Conservation (phyloP, 1,140 invertebrate genomes). For the Apis laboriosa region DNA sequence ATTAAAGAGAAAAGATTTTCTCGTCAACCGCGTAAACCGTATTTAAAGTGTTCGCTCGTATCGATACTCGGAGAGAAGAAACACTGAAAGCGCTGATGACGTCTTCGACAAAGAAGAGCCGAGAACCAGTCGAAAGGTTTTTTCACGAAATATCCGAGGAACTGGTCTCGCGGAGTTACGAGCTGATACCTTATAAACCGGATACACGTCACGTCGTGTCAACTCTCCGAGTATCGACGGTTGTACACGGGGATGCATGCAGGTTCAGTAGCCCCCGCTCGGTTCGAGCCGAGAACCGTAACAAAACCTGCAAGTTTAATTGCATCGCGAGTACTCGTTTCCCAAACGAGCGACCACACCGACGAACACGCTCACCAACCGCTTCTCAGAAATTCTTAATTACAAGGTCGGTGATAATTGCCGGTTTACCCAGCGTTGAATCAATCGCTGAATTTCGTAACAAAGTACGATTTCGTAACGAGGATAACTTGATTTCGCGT, state of each 20-base stretch:
- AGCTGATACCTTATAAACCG: constrained; percentile 54
- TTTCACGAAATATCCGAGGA: constrained; percentile 66
- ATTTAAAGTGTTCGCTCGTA: not conserved
- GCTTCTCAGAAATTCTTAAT: constrained; percentile 33
- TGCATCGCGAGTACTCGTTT: constrained; percentile 19
- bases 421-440: constrained; percentile 10
- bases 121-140: constrained; percentile 58
- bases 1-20: no score
- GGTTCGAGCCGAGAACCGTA: constrained; percentile 45
- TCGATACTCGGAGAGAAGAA: no score
- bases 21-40: not conserved
- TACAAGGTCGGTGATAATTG: not conserved
- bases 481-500: no score
- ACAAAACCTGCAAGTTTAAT: constrained; percentile 53
- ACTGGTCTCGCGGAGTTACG: constrained; percentile 57
- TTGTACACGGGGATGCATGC: constrained; percentile 46
- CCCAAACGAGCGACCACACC: not conserved
- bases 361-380: not conserved
- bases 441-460: not conserved
- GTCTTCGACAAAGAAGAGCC: constrained; percentile 22
- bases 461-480: not conserved
- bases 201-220: constrained; percentile 61
- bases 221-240: constrained; percentile 32
- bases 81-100: not conserved
- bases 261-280: constrained; percentile 57